Base-by-base conservation (phyloP, 2,797 vertebrate genomes). In the Aulostomus chinensis region DNA sequence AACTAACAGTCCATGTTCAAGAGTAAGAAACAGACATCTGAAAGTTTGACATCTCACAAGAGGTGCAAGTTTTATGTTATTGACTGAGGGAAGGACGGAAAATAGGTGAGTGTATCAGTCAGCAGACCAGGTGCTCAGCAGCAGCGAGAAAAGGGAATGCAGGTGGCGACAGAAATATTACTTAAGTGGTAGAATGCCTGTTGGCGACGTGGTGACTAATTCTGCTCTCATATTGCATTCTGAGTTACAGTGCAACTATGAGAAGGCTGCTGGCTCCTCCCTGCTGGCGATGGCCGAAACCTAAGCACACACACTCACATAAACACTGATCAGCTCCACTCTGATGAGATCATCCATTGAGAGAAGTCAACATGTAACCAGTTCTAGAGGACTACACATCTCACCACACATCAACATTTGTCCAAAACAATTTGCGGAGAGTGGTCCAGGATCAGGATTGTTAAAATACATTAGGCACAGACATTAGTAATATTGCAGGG, bases 401-500 rank as follows among this genome's bases (percentile, higher is more conserved):
- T n/a, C n/a, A n/a, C n/a, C 20, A 36, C 72, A 68, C 60, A 40
- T 76, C 78, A 60, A 81, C 85, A 76, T 86, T 86, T 70, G 84
- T 76, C 72, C 69, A 54, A 80, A 86, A 83, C 78, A 83, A 85
- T 87, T 75, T 86, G 73, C 15, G 24, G 17, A 82, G 72, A 88
- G 86, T 84, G 83, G 81, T 55, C 49, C 59, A 41, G 75, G 79
- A 79, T 62, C 37, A 21, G 81, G 76, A 72, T 72, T 75, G 86
- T 73, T 68, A 61, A 85, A 79, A 68, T 62, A 82, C 81, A 87
- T 89, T 80, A 85, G 78, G 32, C 56, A 37, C 61, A 56, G 77
- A 87, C 88, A 87, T 89, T 90, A 89, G 80, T 79, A 79, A 84
- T 88, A 88, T 89, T 88, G 78, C 81, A 0, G 53, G 65, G 68